Base-by-base conservation (phyloP, 2,797 vertebrate genomes). In the Typhlichthys subterraneus region DNA sequence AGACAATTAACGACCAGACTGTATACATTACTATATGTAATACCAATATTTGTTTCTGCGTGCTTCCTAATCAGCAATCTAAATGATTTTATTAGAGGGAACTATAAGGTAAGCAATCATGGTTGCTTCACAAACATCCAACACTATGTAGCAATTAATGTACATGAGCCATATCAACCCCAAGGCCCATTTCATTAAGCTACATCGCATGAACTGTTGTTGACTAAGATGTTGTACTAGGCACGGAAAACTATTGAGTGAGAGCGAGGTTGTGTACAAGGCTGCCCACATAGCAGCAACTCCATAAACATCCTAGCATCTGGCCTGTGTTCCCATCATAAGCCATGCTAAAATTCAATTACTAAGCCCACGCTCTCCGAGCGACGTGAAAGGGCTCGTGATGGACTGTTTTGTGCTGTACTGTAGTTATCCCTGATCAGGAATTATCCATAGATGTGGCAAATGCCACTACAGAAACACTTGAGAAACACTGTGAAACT, bases 261-360 rank as follows among this genome's bases (percentile, higher is more conserved):
- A 76, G 75, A 78, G 75, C 65, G 72, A 68, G 71, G 70, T 79
- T 89, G 87, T 88, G 87, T 87, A 85, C 79, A 84, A 72, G 57
- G 59, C 47, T 80, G 76, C 83, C 86, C 80, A 66, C 87, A 85
- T 77, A 89, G 77, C 78, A 83, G 81, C 76, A 83, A 80, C 6
- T 55, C 63, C 61, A 86, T 91, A 91, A 92, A 91, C 86, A 91
- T 85, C 70, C 77, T 68, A 73, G 84, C 89, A 91, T 91, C 85
- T 87, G 80, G 88, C 79, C 88, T 71, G 80, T 79, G 79, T 89
- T 88, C 80, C 69, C 77, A 78, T 85, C 85, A 79, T 83, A 85
- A 85, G 75, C 71, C 76, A 71, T 45, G 61, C 69, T 81, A 82
- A 82, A 74, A 82, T 82, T 87, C 72, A 83, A 81, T 85, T 83